Percentiles rank a stretch among this genome's conserved stretches.
These are phyloP conservation scores for Pterostichus niger DNA, from an alignment of 2,888 invertebrate species.

Conservation along the genomic window DNA sequence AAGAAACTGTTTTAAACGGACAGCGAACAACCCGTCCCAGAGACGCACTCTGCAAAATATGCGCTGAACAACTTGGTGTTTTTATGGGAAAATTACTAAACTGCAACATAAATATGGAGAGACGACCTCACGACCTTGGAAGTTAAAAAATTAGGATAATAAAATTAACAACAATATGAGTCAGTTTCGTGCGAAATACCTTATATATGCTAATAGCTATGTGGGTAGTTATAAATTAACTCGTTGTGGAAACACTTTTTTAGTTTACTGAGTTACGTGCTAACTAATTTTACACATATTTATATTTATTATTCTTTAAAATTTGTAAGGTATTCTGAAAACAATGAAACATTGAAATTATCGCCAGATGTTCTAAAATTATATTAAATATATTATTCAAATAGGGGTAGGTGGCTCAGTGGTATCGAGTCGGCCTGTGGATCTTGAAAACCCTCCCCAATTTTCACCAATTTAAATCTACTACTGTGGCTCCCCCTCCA, in stretches of 20 bases:
- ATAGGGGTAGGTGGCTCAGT: no score
- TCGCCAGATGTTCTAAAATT: no score
- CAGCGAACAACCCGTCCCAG: conserved; percentile 4
- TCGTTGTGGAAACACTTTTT: conserved; percentile 24
- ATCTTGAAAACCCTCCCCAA: no score
- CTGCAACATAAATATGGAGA: conserved; percentile 3
- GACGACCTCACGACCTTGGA: conserved; percentile 5
- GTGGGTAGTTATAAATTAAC: conserved; percentile 18
- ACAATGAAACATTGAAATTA: no score
- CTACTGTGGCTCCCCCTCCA: no score
- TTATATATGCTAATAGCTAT: conserved; percentile 19
- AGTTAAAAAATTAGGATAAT: conserved; percentile 9
- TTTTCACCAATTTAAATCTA: no score
- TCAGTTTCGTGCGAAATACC: conserved; percentile 14
- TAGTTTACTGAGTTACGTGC: no score
- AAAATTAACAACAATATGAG: conserved; percentile 42
- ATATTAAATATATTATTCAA: no score
- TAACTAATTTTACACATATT: no score
- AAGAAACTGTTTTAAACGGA: conserved; percentile 57
- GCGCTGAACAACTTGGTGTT: not conserved
- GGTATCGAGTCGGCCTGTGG: no score
- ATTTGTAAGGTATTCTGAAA: no score
- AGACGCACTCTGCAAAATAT: conserved; percentile 34
- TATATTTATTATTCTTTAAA: no score
- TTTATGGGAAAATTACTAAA: conserved; percentile 7